Base-by-base conservation (phyloP, 37 sponge, comb jelly and placozoan genomes). In the Spongia lamella region DNA sequence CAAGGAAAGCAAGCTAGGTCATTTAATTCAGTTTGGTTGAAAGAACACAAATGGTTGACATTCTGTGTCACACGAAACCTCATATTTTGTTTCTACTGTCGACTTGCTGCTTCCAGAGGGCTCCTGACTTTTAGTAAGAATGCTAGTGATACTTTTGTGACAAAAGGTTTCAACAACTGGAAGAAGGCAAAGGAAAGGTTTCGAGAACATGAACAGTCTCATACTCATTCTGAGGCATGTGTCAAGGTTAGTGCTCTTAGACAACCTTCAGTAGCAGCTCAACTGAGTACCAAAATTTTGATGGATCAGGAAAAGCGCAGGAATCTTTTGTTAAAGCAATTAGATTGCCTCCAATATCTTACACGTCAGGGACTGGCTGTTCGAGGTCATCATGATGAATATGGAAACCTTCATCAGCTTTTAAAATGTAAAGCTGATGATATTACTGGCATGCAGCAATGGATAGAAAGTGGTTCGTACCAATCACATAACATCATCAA, bases 311-410 rank as follows among this genome's bases (percentile, higher is more conserved):
- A 68, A 53, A 38, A 56, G 49, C 69, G 68, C 16, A 66, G 56
- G 66, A 61, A 78, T 43, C 74, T 79, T 76, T 67, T 86, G 1
- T 31, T 80, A 65, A 74, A 68, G 34, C 40, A 75, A 58, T 33
- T 86, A 25, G 63, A 69, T 36, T 74, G 76, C 33, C 47, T 86
- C 14, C 55, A 55, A 38, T 80, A 70, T 75, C 56, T 80, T 20
- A 38, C 56, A 33, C 70, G 72, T 13, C 87, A 86, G 75, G 87
- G 81, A 50, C 36, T 86, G 39, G 76, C 81, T 47, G 56, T 80
- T 47, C 40, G 81, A 61, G 87, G 80, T 16, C 81, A 80, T 75
- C 61, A 80, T 31, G 77, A 80, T 56, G 43, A 54, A 52, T 76
- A 80, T 43, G 86, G 86, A 16, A 86, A 86, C 51, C 38, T 86